phyloP scores from a whole-genome alignment of 2,888 invertebrate genomes.

The Melieria crassipennis region DNA sequence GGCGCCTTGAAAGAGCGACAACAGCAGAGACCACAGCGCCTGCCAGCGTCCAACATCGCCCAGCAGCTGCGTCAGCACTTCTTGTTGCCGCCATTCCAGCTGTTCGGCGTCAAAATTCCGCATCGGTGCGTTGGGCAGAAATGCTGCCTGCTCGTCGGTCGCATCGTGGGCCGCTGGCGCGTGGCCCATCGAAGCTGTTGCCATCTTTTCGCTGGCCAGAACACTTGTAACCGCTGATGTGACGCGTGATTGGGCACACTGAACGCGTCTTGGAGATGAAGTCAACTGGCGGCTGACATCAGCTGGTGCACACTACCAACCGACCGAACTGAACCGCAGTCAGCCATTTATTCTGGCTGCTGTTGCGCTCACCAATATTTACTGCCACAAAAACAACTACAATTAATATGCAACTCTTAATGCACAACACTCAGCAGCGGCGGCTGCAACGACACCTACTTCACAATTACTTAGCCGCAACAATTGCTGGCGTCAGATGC shows the following conservation, averaged over 20 bases:
- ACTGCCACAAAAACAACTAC: no score
- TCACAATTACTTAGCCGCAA: no score
- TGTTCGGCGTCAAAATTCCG: slow-evolving; percentile 35
- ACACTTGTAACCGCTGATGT: background rate
- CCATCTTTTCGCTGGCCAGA: background rate
- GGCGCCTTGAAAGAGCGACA: slow-evolving; percentile 71
- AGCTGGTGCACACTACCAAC: background rate
- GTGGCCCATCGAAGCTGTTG: background rate
- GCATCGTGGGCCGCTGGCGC: background rate
- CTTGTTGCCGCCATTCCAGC: slow-evolving; percentile 49
- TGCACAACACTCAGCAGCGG: background rate
- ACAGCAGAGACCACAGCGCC: slow-evolving; percentile 68
- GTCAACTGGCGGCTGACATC: slow-evolving; percentile 12
- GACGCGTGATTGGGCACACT: no score
- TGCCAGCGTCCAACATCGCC: slow-evolving; percentile 71
- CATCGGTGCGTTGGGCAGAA: no score
- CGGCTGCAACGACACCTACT: background rate
- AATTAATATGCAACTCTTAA: no score
- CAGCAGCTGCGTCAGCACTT: slow-evolving; percentile 62
- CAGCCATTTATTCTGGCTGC: no score
- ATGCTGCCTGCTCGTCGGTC: background rate
- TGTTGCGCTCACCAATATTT: no score
- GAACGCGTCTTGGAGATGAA: slow-evolving; percentile 22
- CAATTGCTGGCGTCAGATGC: no score
- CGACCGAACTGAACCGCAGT: no score